phyloP scores from a whole-genome alignment of 2,888 invertebrate genomes.

The Lapara coniferarum region DNA sequence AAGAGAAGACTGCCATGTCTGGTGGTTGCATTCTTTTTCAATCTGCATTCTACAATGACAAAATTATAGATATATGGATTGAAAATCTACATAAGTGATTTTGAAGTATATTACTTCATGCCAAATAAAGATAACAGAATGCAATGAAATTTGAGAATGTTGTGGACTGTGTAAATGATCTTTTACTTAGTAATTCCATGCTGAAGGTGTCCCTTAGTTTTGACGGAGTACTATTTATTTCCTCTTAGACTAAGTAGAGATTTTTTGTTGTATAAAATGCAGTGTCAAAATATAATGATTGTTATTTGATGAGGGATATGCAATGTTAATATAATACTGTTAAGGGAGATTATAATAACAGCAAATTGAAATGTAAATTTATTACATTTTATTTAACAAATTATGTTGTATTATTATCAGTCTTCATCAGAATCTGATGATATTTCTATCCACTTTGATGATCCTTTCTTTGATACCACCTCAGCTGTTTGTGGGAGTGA shows the following conservation, averaged over 20 bases:
- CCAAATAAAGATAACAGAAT: slow-evolving; percentile 51
- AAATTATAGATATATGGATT: slow-evolving; percentile 51
- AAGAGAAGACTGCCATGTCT: slow-evolving; percentile 42
- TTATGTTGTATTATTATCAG: slow-evolving; percentile 48
- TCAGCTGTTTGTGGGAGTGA: slow-evolving; percentile 69
- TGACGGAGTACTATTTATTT: slow-evolving; percentile 45
- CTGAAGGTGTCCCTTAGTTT: slow-evolving; percentile 29
- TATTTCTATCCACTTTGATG: slow-evolving; percentile 75
- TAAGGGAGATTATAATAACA: slow-evolving; percentile 68
- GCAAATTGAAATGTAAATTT: slow-evolving; percentile 65
- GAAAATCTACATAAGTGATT: slow-evolving; percentile 46
- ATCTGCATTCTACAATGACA: slow-evolving; percentile 51
- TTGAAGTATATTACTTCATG: slow-evolving; percentile 65
- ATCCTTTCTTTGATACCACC: slow-evolving; percentile 59
- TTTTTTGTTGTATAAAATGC: slow-evolving; percentile 42
- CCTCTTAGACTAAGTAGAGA: slow-evolving; percentile 37
- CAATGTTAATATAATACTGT: slow-evolving; percentile 57
- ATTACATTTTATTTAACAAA: slow-evolving; percentile 71
- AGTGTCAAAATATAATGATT: slow-evolving; percentile 48
- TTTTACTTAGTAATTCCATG: slow-evolving; percentile 34
- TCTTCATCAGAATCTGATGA: slow-evolving; percentile 76
- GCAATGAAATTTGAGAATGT: slow-evolving; percentile 33
- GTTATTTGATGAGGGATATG: slow-evolving; percentile 59
- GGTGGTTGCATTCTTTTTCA: slow-evolving; percentile 56
- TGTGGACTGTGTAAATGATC: slow-evolving; percentile 24